Base-by-base conservation (phyloP, 2,797 vertebrate species). In the Setipinna tenuifilis region DNA sequence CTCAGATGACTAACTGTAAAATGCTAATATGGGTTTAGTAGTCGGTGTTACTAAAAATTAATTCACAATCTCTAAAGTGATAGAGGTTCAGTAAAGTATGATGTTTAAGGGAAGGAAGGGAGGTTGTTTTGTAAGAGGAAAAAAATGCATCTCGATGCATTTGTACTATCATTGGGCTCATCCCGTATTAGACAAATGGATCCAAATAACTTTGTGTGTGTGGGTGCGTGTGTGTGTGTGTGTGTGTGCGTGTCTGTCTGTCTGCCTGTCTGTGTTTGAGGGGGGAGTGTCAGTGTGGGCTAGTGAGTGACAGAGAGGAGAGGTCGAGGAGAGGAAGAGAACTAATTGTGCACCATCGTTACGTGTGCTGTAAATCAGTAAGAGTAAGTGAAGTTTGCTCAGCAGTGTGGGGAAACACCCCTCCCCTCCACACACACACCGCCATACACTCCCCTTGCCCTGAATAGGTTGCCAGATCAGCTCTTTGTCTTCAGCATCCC, bases 311-410 rank as follows among this genome's bases (percentile, higher is more conserved):
- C 86, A 87, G 44, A 89, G 87, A 90, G 87, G 61, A 82, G 85
- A 85, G 89, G 41, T 87, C 88, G 90, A 90, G 91, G 88, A 94
- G 87, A 88, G 9, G 89, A 91, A 91, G 92, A 92, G 88, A 90
- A 92, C 91, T 93, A 93, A 94, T 95, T 95, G 94, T 95, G 90
- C 88, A 91, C 87, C 88, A 91, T 94, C 92, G 91, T 92, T 90
- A 93, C 91, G 92, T 17, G n/a, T 90, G 92, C 89, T 92, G 92
- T 95, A 94, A 95, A 95, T 95, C 93, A 95, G 78, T 71, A 75
- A 82, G 88, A 89, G 89, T 87, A 90, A 92, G 93, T 92, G 92
- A 95, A 90, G 93, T 89, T 90, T 92, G 88, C 89, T 89, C 89
- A 91, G 93, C 85, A 88, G 89, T 88, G 84, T 86, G 80, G 86